Evolutionary conservation across 2,113 vertebrate genomes (phyloP).

Genomic region (Datnioides undecimradiatus): DNA sequence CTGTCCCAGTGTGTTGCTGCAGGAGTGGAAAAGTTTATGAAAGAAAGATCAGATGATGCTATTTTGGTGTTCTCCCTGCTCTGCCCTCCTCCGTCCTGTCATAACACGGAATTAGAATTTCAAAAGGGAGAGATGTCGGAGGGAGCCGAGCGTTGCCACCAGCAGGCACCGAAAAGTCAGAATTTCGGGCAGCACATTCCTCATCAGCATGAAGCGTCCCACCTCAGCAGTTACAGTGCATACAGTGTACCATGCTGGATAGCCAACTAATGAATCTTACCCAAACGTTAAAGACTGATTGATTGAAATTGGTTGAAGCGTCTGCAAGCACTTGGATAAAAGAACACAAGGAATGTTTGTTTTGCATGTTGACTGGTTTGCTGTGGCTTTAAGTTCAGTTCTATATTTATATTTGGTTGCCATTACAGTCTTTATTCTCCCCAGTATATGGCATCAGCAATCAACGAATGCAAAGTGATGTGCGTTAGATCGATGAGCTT

Average conservation of each 20-base stretch:
- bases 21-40: slow-evolving; percentile 76
- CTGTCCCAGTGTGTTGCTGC: slow-evolving; percentile 59
- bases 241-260: no score
- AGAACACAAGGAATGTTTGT: no score
- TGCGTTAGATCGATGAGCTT: not conserved
- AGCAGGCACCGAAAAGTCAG: slow-evolving; percentile 12
- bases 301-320: no score
- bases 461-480: no score
- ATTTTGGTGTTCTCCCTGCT: slow-evolving; percentile 65
- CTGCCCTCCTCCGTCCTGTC: slow-evolving; percentile 56
- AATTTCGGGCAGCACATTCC: slow-evolving; percentile 7
- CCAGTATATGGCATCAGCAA: not conserved
- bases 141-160: slow-evolving; percentile 28
- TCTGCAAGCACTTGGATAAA: no score
- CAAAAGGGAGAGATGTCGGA: slow-evolving; percentile 45
- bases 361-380: no score
- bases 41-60: slow-evolving; percentile 75
- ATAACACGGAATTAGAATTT: slow-evolving; percentile 63
- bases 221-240: not conserved
- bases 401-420: not conserved
- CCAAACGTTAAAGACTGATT: no score
- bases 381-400: not conserved
- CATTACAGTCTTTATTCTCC: not conserved
- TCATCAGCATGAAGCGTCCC: not conserved
- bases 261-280: no score